Evolutionary conservation across 1,140 invertebrate species (phyloP).

Genomic region (Drosophila nannoptera): DNA sequence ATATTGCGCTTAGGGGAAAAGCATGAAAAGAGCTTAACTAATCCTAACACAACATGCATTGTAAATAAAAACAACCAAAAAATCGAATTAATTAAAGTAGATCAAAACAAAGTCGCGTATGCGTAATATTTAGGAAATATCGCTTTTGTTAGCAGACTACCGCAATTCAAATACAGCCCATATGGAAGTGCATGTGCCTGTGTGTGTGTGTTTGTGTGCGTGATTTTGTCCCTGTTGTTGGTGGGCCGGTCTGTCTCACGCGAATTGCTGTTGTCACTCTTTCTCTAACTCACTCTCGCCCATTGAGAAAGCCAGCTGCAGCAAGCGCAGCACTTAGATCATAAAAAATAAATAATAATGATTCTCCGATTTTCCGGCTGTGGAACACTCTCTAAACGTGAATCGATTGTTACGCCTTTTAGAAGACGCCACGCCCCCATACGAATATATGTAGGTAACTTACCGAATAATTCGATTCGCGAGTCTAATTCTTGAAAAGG

Average conservation of each 20-base stretch:
- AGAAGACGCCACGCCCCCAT: too few relatives aligned
- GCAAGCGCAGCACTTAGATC: conserved; percentile 19
- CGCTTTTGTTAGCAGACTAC: conserved; percentile 25
- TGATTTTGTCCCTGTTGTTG: conserved; percentile 1
- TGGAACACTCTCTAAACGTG: not conserved
- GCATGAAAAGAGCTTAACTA: not conserved
- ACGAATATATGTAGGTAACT: too few relatives aligned
- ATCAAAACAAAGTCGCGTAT: conserved; percentile 26
- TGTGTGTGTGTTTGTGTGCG: not conserved
- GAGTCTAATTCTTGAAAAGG: too few relatives aligned
- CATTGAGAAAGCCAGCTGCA: not conserved
- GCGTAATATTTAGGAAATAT: conserved; percentile 12
- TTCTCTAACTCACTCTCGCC: conserved; percentile 4
- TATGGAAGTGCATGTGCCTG: not conserved
- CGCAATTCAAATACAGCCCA: conserved; percentile 8
- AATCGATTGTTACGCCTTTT: not conserved
- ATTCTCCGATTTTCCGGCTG: too few relatives aligned
- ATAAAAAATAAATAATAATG: too few relatives aligned
- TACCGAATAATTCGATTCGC: too few relatives aligned
- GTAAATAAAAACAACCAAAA: not conserved
- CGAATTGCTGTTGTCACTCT: conserved; percentile 14
- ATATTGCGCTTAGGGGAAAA: not conserved
- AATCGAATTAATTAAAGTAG: not conserved
- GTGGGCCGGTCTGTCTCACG: conserved; percentile 14
- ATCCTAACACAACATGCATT: not conserved